These are phyloP conservation scores for Onthophagus sagittarius DNA, from an alignment of 2,888 invertebrate species.

Conservation along the genomic window DNA sequence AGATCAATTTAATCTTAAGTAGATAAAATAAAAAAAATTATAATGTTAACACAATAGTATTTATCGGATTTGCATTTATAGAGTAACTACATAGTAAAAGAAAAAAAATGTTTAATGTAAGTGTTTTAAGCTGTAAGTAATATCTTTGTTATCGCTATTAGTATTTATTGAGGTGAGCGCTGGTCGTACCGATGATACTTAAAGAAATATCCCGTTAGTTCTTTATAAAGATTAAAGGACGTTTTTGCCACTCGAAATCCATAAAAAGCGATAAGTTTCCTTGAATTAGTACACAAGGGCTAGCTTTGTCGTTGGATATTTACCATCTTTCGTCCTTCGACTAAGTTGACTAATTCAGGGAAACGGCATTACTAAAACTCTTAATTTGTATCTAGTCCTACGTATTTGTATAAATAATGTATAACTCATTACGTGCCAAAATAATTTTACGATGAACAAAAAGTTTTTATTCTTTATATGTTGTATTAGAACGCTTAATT, in stretches of 20 bases:
- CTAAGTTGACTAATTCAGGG: neutral
- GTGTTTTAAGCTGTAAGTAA: neutral
- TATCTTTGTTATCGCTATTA: neutral
- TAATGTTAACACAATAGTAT: slow-evolving; percentile 7
- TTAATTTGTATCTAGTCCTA: neutral
- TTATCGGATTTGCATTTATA: slow-evolving; percentile 14
- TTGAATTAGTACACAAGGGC: neutral
- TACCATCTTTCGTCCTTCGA: neutral
- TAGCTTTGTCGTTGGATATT: neutral
- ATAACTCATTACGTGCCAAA: slow-evolving; percentile 6
- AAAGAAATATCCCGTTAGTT: neutral
- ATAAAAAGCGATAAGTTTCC: neutral
- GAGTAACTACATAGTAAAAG: neutral
- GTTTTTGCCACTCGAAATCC: neutral
- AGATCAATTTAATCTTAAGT: neutral
- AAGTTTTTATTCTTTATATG: neutral
- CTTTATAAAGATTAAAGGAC: neutral
- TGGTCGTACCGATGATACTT: neutral
- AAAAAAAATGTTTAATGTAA: neutral
- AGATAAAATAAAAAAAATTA: neutral
- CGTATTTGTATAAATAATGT: neutral
- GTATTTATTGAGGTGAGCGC: neutral
- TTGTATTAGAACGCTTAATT: neutral
- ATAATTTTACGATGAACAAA: neutral
- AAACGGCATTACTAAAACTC: neutral